Base-by-base conservation (phyloP, 2,888 invertebrate genomes). In the Autographa pulchrina region DNA sequence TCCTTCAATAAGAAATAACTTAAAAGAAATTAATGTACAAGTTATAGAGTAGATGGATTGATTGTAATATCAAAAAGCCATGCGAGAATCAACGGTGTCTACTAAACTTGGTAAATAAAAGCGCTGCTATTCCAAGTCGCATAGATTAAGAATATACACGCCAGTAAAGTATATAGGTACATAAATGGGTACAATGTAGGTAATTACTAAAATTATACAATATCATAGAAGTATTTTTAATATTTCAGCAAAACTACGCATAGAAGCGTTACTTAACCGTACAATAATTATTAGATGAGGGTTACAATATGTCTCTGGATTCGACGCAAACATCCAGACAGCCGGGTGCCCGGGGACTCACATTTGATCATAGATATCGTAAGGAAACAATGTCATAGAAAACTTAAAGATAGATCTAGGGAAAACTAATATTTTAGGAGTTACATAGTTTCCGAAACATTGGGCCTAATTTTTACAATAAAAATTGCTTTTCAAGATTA, bases 201-300 rank as follows among this genome's bases (percentile, higher is more conserved):
- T 93, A 92, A 88, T 87, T 89, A 94, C 94, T 95, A 94, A 94
- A 95, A 95, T 94, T 94, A 95, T 95, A 95, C 78, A 92, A 92
- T 94, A 92, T 90, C 84, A 88, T 94, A 93, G 91, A 93, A 91
- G 86, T 93, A 93, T 89, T 88, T 86, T 90, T 88, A 72, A 91
- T 91, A 93, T 89, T 87, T 92, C 94, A 94, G 95, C 95, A 75
- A 91, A 91, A 92, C 95, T 96, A 96, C 94, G 94, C 95, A 82
- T 92, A 83, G 75, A 95, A 95, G 95, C 95, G 91, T 92, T 93
- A 94, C 93, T 94, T 94, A 95, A 93, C 90, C 82, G 91, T 94
- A 94, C 84, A 92, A 92, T 93, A 92, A 92, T 91, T 90, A 91
- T 90, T 91, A 92, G 90, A 91, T 88, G 89, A 91, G 92, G 92